Base-by-base conservation (phyloP, 2,113 vertebrate species). In the Sterna hirundo region DNA sequence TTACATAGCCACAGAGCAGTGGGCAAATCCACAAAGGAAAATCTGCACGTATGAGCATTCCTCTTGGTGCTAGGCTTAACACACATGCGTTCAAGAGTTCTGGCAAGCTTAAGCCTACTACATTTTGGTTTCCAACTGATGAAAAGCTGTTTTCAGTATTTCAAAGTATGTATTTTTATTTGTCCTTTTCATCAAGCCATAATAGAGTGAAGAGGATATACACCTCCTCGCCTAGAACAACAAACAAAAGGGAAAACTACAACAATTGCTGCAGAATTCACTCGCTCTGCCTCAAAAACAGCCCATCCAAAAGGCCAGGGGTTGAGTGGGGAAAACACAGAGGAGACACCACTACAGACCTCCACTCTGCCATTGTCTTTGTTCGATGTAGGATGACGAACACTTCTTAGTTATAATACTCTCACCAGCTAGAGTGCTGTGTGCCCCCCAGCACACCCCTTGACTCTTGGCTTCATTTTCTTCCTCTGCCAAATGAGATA, bases 21-120 rank as follows among this genome's bases (percentile, higher is more conserved):
- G 9, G 47, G 47, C 27, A 90, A 79, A 60, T 34, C 22, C 21
- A 42, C 85, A 60, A 79, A 76, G n/a, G 62, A 80, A 57, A 88
- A 83, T 26, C 44, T 49, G 42, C 1, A 3, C 2, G 0, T 25
- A 12, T 6, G 26, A 90, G 27, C 0, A 0, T n/a, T 80, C n/a
- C n/a, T 79, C 49, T 47, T 52, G 40, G 14, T 42, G 21, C 30
- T 51, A 16, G 57, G 44, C 22, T 47, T 65, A 47, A 65, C 18
- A 58, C 8, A 44, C 0, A 1, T 4, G 4, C 0, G 1, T 49
- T 55, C 58, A 55, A 71, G 40, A 38, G 57, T 42, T 49, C 62
- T 65, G 40, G 40, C 51, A 91, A 62, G 22, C 30, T 85, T 29
- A 89, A 84, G 10, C 13, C 57, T 68, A 46, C 52, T 18, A n/a